phyloP scores from a whole-genome alignment of 2,113 vertebrate genomes.

The Brachypteracias leptosomus region DNA sequence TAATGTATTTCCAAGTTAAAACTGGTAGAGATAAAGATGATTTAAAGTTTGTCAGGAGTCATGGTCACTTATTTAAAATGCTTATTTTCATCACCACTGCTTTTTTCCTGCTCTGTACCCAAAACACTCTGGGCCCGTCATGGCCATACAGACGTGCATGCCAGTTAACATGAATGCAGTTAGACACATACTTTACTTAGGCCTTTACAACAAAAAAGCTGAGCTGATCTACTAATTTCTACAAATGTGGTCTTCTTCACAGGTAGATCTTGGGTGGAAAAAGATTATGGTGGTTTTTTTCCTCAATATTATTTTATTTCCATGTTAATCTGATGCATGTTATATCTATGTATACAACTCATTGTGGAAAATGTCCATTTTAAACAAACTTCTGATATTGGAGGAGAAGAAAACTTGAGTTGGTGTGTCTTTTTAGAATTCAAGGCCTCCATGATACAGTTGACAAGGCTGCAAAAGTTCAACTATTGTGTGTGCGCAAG shows the following conservation, averaged over 20 bases:
- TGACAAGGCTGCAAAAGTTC: background rate
- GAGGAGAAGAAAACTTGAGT: background rate
- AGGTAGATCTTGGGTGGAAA: background rate
- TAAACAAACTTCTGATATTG: background rate
- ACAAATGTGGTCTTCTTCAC: background rate
- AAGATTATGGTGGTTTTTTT: rapidly evolving
- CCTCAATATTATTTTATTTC: background rate
- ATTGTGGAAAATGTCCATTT: background rate
- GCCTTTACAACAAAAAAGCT: background rate
- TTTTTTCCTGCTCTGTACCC: background rate
- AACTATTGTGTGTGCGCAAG: background rate
- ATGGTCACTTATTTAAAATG: background rate
- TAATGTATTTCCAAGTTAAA: background rate
- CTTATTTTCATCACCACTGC: background rate
- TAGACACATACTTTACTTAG: background rate
- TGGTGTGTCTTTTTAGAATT: background rate
- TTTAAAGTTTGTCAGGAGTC: background rate
- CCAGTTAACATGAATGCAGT: background rate
- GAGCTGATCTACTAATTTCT: background rate
- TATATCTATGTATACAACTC: background rate
- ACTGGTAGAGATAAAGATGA: background rate
- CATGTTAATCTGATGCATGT: background rate
- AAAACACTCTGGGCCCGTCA: background rate
- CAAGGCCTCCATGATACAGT: rapidly evolving
- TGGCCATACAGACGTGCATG: background rate